phyloP scores from a whole-genome alignment of 2,797 vertebrate genomes.

The Chrosomus eos region DNA sequence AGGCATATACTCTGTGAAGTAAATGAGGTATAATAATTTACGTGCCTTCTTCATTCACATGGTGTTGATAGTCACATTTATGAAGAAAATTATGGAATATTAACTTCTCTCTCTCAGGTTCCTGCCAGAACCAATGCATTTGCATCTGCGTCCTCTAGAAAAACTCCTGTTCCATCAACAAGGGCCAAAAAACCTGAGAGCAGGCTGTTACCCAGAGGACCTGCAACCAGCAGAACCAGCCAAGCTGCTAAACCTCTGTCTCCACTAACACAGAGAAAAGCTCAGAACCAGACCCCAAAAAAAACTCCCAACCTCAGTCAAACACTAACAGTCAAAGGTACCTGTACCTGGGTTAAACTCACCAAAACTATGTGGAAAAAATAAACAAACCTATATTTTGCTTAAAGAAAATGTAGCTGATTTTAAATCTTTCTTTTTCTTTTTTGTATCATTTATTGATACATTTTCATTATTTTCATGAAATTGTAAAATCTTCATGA shows the following conservation, averaged over 20 bases:
- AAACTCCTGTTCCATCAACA: constrained; percentile 34
- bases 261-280: constrained; percentile 46
- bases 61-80: constrained; percentile 13
- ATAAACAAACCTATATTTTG: not conserved
- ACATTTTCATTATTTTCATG: not conserved
- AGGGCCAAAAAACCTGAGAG: constrained; percentile 52
- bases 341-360: constrained; percentile 15
- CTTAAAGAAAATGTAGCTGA: not conserved
- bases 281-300: constrained; percentile 38
- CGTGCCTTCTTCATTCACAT: constrained; percentile 6
- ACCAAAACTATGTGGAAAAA: not conserved
- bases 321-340: constrained; percentile 52
- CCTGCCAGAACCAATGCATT: constrained; percentile 40
- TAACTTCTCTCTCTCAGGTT: constrained; percentile 38
- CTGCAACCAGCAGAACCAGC: constrained; percentile 42
- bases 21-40: constrained; percentile 22
- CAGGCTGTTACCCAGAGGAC: constrained; percentile 37
- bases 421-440: not conserved
- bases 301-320: constrained; percentile 33
- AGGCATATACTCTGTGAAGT: not conserved
- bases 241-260: constrained; percentile 48
- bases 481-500: not conserved
- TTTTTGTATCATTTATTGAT: not conserved
- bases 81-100: constrained; percentile 22
- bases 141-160: constrained; percentile 53